phyloP scores from a whole-genome alignment of 2,888 invertebrate genomes.

The Pammene fasciana region DNA sequence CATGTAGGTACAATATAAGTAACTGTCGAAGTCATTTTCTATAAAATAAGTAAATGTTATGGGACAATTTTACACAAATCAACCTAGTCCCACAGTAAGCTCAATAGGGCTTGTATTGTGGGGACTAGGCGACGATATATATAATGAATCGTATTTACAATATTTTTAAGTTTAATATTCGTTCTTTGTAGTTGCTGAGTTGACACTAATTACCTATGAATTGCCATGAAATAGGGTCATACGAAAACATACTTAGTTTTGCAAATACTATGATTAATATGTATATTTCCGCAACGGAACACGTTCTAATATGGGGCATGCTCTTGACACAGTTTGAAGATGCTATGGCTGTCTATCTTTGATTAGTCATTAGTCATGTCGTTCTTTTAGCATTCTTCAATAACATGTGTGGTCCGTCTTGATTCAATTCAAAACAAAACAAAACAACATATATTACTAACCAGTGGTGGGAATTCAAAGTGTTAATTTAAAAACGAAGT shows the following conservation, averaged over 20 bases:
- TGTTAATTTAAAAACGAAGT: not conserved
- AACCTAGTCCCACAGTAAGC: too few relatives aligned
- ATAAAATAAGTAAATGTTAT: too few relatives aligned
- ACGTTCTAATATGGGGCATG: slow-evolving; percentile 36
- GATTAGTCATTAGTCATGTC: slow-evolving; percentile 19
- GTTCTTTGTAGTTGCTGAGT: not conserved
- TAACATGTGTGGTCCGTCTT: slow-evolving; percentile 22
- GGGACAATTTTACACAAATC: too few relatives aligned
- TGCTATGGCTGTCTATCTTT: slow-evolving; percentile 23
- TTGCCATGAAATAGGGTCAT: slow-evolving; percentile 7
- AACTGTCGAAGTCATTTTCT: not conserved
- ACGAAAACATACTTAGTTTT: slow-evolving; percentile 17
- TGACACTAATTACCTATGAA: not conserved
- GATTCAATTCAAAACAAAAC: slow-evolving; percentile 12
- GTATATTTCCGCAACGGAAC: slow-evolving; percentile 35
- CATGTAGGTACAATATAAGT: not conserved
- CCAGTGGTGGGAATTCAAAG: not conserved
- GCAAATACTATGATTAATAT: slow-evolving; percentile 8
- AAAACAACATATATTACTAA: too few relatives aligned
- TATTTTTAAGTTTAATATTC: too few relatives aligned
- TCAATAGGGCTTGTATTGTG: too few relatives aligned
- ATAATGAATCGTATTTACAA: too few relatives aligned
- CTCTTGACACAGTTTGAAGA: slow-evolving; percentile 39
- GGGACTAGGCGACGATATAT: too few relatives aligned
- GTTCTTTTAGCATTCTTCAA: slow-evolving; percentile 17